Evolutionary conservation across 2,113 vertebrate species (phyloP), one percentile per base, ranked within the genome.

Genomic region (Cottus gobio): DNA sequence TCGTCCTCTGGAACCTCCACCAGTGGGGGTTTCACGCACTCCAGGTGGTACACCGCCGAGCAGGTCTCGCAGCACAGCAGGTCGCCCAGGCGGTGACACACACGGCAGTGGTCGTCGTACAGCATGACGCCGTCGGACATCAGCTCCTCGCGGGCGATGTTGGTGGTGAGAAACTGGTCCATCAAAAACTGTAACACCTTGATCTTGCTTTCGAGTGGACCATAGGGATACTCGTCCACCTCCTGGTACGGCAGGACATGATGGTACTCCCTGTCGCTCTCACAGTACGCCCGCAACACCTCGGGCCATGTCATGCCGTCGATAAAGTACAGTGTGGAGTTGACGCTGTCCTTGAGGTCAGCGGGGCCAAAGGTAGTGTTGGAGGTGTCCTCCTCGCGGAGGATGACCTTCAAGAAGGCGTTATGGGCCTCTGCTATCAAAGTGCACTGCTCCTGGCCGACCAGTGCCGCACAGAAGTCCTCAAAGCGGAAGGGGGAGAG

Each of bases 221-320:
- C 96, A 1, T 96, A 99, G 10, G 98, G 98, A 80, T 99, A 99
- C 79, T 98, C 97, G 71, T 99, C 97, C n/a, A 92, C 93, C 84
- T 98, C 98, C 87, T 97, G 96, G 87, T 94, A 96, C 7, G 96
- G 96, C 89, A 98, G 96, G 44, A 99, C 97, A 5, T 97, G 97
- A 60, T 97, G 96, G 90, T 97, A 98, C 90, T 99, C 98, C 64
- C 87, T 91, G 89, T 99, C 98, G 10, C 98, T 99, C 92, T 99
- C 98, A 68, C 98, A 99, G 95, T 99, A 99, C 7, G 97, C 94
- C 20, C 97, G 96, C 90, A 99, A 91, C 88, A 99, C 97, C 94
- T 99, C 98, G 0, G 98, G 97, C 98, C 98, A 99, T 0, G 98
- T 97, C 98, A 99, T 99, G 75, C 98, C 98, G 9, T 99, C 98